Evolutionary conservation across 2,797 vertebrate genomes (phyloP).

Genomic region (Lepilemur ruficaudatus): DNA sequence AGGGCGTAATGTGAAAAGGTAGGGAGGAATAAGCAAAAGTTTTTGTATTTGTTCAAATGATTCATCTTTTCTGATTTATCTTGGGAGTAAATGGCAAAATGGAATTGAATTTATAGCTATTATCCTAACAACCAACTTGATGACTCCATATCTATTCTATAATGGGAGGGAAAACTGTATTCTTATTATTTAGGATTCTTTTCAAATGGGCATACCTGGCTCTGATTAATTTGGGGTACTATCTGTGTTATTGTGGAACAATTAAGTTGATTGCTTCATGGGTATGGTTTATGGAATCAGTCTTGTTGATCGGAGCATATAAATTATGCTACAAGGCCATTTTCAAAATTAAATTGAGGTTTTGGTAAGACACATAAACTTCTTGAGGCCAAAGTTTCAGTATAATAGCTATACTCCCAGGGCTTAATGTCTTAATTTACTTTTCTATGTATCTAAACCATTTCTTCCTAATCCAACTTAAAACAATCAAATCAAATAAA

Average conservation of each 20-base stretch:
- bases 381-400: background rate
- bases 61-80: background rate
- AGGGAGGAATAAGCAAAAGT: background rate
- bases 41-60: background rate
- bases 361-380: background rate
- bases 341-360: constrained; percentile 40
- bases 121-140: background rate
- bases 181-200: constrained; percentile 17
- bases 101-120: background rate
- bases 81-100: background rate
- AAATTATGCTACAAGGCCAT: constrained; percentile 37
- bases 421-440: background rate
- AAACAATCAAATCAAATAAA: background rate
- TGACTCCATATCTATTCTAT: background rate
- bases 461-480: background rate
- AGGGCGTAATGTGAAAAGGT: background rate
- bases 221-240: constrained; percentile 42
- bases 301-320: background rate
- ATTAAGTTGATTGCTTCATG: constrained; percentile 15
- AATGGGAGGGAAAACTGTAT: background rate
- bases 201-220: background rate
- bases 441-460: background rate
- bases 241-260: constrained; percentile 5
- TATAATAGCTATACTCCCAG: background rate
- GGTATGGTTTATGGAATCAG: background rate